These are phyloP conservation scores for Hippocampus abdominalis DNA, from an alignment of 2,113 vertebrate genomes.

Conservation along the genomic window DNA sequence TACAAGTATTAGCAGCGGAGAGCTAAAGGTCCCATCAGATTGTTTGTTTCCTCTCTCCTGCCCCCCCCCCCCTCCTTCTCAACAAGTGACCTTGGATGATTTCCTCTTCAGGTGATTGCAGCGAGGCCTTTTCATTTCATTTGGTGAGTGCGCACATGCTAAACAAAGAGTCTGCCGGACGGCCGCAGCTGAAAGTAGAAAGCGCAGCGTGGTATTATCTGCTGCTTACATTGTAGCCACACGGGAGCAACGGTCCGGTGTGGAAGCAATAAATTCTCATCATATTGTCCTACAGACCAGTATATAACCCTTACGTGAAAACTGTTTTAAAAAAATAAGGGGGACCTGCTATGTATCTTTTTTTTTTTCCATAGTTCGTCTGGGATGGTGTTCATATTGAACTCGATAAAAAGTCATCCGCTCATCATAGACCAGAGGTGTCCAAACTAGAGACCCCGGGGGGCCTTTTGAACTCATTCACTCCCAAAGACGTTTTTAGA, in stretches of 20 bases:
- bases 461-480: too few relatives aligned
- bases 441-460: too few relatives aligned
- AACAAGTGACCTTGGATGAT: conserved; percentile 9
- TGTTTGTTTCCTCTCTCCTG: neutral
- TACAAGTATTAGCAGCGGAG: conserved; percentile 3
- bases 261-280: conserved; percentile 21
- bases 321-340: neutral
- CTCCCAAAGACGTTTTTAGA: too few relatives aligned
- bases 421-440: too few relatives aligned
- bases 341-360: neutral
- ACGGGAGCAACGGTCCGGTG: neutral
- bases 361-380: neutral
- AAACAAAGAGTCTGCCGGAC: conserved; percentile 50
- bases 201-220: neutral
- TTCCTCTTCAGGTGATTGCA: conserved; percentile 15
- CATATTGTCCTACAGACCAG: neutral
- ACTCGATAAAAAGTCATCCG: too few relatives aligned
- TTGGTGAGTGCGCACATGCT: conserved; percentile 2
- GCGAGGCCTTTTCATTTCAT: conserved; percentile 3
- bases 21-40: conserved; percentile 24
- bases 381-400: neutral
- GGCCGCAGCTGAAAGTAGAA: conserved; percentile 32
- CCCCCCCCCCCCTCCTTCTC: neutral
- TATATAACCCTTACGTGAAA: conserved; percentile 4
- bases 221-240: neutral